Evolutionary conservation across 2,888 invertebrate genomes (phyloP), one percentile per base, ranked within the genome.

Genomic region (Vanessa cardui): DNA sequence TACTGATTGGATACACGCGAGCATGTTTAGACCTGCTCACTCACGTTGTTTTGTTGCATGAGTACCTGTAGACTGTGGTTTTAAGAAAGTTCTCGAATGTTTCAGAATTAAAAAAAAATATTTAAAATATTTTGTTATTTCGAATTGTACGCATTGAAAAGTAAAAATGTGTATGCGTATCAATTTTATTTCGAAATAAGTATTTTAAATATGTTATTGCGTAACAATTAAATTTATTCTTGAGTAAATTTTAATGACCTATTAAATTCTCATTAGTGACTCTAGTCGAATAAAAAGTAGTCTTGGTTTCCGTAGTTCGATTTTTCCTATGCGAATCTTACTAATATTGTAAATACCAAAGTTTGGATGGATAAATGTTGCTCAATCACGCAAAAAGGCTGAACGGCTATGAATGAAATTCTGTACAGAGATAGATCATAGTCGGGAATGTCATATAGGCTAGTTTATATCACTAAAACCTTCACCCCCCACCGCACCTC

Each of bases 21-120:
- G 59, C 72, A 69, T 68, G 74, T 72, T 72, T 46, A 8, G 70
- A 73, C 71, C 45, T 75, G 73, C 66, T 21, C 56, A 31, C 47
- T 72, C 68, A 69, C 68, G 69, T 63, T 66, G 58, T 59, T 21
- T 60, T 56, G 56, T 59, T 60, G 73, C 68, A 64, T 64, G 65
- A 54, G 47, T 61, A 54, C 46, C 26, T 31, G 26, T 26, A 5
- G 26, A 54, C 26, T 54, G 4, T 26, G 16, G 16, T 31, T 16
- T 9, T 7, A 16, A 20, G 58, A 15, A 20, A 31, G 60, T 70
- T 71, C 71, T 69, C 46, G 68, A 72, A 70, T 21, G n/a, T 50
- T 56, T 31, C n/a, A 16, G 26, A n/a, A 31, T 52, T 21, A 21
- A 50, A 52, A 21, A 8, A n/a, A n/a, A 9, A 12, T 0, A 39